Evolutionary conservation across 2,888 invertebrate genomes (phyloP).

Genomic region (Tanypteryx hageni): DNA sequence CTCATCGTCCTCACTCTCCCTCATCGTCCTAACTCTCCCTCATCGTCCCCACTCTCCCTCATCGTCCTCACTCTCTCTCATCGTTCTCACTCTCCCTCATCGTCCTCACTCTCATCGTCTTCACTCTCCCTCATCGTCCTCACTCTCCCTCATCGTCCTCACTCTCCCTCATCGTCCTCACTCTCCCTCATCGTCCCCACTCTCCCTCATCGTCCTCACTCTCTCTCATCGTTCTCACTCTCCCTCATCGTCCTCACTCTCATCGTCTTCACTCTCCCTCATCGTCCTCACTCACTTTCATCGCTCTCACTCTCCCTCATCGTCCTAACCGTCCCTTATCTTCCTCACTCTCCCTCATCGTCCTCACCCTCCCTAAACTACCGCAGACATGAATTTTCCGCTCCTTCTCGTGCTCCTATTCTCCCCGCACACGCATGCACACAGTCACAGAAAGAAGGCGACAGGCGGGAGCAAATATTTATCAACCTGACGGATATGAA

Average conservation of each 20-base stretch:
- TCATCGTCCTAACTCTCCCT: background rate
- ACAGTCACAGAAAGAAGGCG: background rate
- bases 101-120: too few species aligned
- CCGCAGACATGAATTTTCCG: too few species aligned
- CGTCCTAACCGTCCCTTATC: background rate
- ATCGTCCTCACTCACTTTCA: background rate
- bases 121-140: background rate
- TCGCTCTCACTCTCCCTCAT: background rate
- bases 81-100: background rate
- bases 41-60: background rate
- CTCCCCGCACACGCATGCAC: background rate
- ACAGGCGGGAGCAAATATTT: constrained; percentile 50
- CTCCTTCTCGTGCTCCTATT: background rate
- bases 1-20: background rate
- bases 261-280: background rate
- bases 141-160: background rate
- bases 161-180: background rate
- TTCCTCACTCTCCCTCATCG: background rate
- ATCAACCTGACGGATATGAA: constrained; percentile 62
- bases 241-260: background rate
- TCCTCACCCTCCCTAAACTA: background rate
- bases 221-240: background rate
- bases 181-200: background rate
- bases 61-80: background rate
- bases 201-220: background rate